Base-by-base conservation (phyloP, 2,888 invertebrate genomes). In the Epicampocera succincta region DNA sequence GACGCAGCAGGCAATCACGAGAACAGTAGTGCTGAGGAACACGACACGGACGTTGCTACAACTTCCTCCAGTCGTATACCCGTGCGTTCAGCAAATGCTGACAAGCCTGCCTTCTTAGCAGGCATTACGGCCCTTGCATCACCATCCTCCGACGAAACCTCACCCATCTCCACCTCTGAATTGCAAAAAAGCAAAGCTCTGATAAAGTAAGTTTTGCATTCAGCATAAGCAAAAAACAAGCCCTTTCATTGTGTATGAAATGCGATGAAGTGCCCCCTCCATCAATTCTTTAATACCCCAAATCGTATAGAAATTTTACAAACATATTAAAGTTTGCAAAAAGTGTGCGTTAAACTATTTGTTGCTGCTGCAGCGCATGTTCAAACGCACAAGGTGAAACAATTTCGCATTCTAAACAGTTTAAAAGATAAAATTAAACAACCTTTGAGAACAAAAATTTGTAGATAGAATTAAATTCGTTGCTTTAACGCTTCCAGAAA, bases 11-110 rank as follows among this genome's bases (percentile, higher is more conserved):
- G 11, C 17, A 15, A 29, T 11, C 13, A 17, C 15, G 54, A 54
- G 12, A 13, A 56, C 40, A 56, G 25, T 48, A 21, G 2, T 85
- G 72, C 79, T 84, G 82, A 80, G 78, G 84, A 85, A 58, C 75
- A 81, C 33, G 75, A 78, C n/a, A 15, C 58, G 42, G 71, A 85
- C 33, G 68, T 83, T 33, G 54, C 79, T 71, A 44, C 83, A 48
- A 63, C 87, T 52, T 81, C 86, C 13, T 80, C 87, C 74, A 91
- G 91, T 86, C 90, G 91, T 71, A 91, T 91, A 84, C 91, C 91
- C 38, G 87, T 91, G 75, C 90, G 91, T 79, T 90, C 90, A 33
- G 87, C 89, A 42, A 91, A 90, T 71, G 89, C 89, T 63, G 90
- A 91, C 63, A 88, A 90, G 60, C 89, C 90, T 58, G 88, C 88